Evolutionary conservation across 2,888 invertebrate species (phyloP).

Genomic region (Parasteatoda lunata): DNA sequence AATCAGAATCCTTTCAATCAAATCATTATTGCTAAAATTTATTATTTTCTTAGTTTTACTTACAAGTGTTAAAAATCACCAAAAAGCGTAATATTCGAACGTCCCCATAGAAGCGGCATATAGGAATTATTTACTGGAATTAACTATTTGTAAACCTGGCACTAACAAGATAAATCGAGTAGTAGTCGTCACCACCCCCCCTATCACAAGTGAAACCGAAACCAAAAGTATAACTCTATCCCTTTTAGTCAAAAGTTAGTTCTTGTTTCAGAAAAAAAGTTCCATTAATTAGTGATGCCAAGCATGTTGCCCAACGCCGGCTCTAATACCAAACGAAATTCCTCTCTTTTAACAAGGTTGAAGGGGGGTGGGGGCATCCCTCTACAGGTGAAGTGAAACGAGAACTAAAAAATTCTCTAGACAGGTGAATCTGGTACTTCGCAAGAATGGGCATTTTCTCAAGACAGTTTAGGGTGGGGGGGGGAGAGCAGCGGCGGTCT

Average conservation of each 20-base stretch:
- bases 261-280: not conserved
- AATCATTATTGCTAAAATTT: too few relatives aligned
- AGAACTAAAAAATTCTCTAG: not conserved
- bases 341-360: too few relatives aligned
- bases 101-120: too few relatives aligned
- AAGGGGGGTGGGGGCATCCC: not conserved
- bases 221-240: not conserved
- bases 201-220: not conserved
- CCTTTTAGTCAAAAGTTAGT: not conserved
- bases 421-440: conserved; percentile 2
- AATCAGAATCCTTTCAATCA: too few relatives aligned
- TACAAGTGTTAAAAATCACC: too few relatives aligned
- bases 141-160: too few relatives aligned
- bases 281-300: not conserved
- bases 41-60: too few relatives aligned
- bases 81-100: too few relatives aligned
- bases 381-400: not conserved
- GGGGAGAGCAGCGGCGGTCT: not conserved
- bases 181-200: too few relatives aligned
- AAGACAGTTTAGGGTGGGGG: not conserved
- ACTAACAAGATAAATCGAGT: too few relatives aligned
- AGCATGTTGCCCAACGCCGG: not conserved
- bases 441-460: not conserved
- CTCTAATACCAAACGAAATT: not conserved
- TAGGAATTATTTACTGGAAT: too few relatives aligned